Evolutionary conservation across 2,888 invertebrate genomes (phyloP), one percentile per base, ranked within the genome.

Genomic region (Melieria crassipennis): DNA sequence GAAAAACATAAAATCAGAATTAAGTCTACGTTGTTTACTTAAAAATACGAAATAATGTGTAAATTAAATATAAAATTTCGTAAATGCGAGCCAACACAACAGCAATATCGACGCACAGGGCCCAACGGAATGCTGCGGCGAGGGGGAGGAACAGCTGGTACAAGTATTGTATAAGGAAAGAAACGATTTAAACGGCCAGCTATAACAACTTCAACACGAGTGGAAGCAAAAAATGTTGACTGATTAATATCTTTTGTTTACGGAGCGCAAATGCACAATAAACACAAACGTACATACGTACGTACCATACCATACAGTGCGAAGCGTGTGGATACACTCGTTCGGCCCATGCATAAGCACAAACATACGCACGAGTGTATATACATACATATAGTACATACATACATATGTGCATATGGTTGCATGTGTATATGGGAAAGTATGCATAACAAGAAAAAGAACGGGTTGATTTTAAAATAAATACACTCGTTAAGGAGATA

Each of bases 161-260:
- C 11, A n/a, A 52, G 13, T n/a, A 52, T 52, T 30, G 30, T 30
- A 30, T 7, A 52, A 52, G 13, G 13, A 7, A 52, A 52, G 9
- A 52, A 52, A 52, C 5, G 11, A 52, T 7, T 30, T 30, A 30
- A 30, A 30, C 30, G 30, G 55, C 5, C 43, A 42, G 55, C 55
- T 43, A 58, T 42, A 45, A 45, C 61, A 5, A 45, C 63, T 30
- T 30, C 30, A 63, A 30, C 63, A 2, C 30, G 30, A 30, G 30
- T 30, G 30, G 30, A 30, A 30, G 30, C 30, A 30, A 30, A 63
- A 47, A 63, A 48, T 63, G 63, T 63, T 63, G 63, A 63, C n/a
- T 63, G 63, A 63, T 63, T 63, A 63, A 65, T 65, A 66, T 56
- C 65, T 65, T 63, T 63, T 63, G 48, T 63, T 63, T 63, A 50